A percentile compares a stretch with the other conserved stretches of the same genome.
phyloP scores from a whole-genome alignment of 1,140 invertebrate genomes.

The Drosophila sturtevanti region DNA sequence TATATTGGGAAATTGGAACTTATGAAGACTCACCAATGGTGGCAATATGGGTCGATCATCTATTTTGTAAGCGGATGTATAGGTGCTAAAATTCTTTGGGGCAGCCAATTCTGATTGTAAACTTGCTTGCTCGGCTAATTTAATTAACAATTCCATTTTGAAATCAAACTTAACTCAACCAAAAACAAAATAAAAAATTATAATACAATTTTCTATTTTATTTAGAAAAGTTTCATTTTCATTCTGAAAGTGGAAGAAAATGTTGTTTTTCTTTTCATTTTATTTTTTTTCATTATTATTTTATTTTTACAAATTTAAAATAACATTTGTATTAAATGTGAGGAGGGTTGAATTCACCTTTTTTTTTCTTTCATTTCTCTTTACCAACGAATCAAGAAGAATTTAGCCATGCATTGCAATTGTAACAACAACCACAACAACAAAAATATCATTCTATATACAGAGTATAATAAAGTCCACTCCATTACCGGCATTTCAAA shows the following conservation, averaged over 20 bases:
- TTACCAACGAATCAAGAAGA: not conserved
- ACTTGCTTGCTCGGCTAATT: slow-evolving; percentile 26
- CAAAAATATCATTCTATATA: slow-evolving; percentile 28
- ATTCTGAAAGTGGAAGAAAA: not conserved
- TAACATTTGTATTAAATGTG: not conserved
- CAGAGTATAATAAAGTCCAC: slow-evolving; percentile 71
- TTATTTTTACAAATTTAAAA: not conserved
- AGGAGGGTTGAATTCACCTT: not conserved
- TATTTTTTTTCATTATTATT: too few relatives aligned
- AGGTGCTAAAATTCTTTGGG: not conserved
- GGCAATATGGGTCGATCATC: slow-evolving; percentile 42
- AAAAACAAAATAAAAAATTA: slow-evolving; percentile 8
- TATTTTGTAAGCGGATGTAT: slow-evolving; percentile 27
- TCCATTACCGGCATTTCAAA: slow-evolving; percentile 64
- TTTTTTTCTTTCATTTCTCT: too few relatives aligned
- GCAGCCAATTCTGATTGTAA: not conserved
- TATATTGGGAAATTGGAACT: too few relatives aligned
- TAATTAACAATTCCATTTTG: slow-evolving; percentile 35
- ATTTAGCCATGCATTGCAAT: slow-evolving; percentile 44
- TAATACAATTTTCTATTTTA: not conserved
- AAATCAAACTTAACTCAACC: slow-evolving; percentile 21
- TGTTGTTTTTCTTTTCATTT: not conserved
- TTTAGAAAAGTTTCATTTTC: not conserved
- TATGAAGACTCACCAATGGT: slow-evolving; percentile 45
- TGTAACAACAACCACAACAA: slow-evolving; percentile 10